Evolutionary conservation across 2,797 vertebrate genomes (phyloP).

Genomic region (Xerus rutilus): DNA sequence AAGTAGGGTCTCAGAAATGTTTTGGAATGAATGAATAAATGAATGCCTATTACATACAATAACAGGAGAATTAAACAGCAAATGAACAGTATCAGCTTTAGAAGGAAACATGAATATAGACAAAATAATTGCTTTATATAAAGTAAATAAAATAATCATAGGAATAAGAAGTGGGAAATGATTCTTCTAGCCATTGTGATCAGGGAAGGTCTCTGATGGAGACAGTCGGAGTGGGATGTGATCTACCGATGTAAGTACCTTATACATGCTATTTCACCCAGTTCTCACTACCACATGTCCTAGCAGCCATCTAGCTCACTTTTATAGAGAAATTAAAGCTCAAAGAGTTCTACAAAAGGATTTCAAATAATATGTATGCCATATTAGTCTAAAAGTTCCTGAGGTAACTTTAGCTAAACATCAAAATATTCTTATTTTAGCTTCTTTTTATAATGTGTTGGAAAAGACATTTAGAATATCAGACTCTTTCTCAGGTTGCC

Average conservation of each 20-base stretch:
- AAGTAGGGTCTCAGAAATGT: background rate
- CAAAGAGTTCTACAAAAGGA: background rate
- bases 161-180: background rate
- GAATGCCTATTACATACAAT: background rate
- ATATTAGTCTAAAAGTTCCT: background rate
- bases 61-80: background rate
- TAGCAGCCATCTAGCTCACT: background rate
- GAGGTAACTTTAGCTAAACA: conserved; percentile 11
- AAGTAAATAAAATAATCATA: background rate
- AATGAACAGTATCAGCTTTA: background rate
- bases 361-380: background rate
- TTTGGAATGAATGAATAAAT: conserved; percentile 30
- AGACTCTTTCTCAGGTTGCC: background rate
- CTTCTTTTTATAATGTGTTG: background rate
- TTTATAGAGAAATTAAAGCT: background rate
- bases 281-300: background rate
- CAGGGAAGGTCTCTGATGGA: background rate
- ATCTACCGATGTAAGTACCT: background rate
- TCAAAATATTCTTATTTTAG: background rate
- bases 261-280: background rate
- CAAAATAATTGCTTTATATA: background rate
- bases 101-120: background rate
- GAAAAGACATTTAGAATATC: conserved; percentile 40
- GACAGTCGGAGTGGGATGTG: background rate
- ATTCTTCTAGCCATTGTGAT: background rate